Percentiles rank a stretch among this genome's conserved stretches.
phyloP scores from a whole-genome alignment of 2,113 vertebrate species.

The Gambusia holbrooki region DNA sequence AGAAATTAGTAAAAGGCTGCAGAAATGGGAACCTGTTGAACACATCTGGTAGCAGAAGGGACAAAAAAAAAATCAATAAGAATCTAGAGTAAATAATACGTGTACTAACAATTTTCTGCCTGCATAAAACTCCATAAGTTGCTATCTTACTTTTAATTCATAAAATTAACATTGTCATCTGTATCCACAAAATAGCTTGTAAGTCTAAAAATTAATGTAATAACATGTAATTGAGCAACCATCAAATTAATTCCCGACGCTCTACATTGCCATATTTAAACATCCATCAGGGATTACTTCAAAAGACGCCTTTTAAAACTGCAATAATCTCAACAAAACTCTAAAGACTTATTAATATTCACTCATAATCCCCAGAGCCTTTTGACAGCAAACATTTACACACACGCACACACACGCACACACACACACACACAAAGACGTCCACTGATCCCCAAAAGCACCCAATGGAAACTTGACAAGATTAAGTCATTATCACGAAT shows the following conservation, averaged over 20 bases:
- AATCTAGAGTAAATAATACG: constrained; percentile 60
- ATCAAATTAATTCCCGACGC: not conserved
- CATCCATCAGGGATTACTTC: not conserved
- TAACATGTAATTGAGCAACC: not conserved
- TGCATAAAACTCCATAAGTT: constrained; percentile 13
- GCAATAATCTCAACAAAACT: constrained; percentile 9
- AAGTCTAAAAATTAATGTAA: not conserved
- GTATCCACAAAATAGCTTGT: not conserved
- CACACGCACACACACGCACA: not conserved
- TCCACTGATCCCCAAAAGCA: not conserved
- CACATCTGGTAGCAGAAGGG: constrained; percentile 53
- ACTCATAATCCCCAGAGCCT: constrained; percentile 7
- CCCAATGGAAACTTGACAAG: not conserved
- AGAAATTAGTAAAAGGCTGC: constrained; percentile 34
- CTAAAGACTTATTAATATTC: not conserved
- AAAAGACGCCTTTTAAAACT: constrained; percentile 2
- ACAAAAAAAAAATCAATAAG: constrained; percentile 62
- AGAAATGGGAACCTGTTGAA: constrained; percentile 57
- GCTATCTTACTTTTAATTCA: not conserved
- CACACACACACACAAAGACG: not conserved
- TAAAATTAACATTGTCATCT: not conserved
- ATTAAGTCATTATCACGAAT: constrained; percentile 4
- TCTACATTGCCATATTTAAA: not conserved
- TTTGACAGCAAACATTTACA: not conserved
- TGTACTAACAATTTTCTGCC: constrained; percentile 45